Percentiles rank a stretch among this genome's conserved stretches.
Evolutionary conservation across 92 coral and sea anemone species (phyloP).

Genomic region (Scolanthus callimorphus): DNA sequence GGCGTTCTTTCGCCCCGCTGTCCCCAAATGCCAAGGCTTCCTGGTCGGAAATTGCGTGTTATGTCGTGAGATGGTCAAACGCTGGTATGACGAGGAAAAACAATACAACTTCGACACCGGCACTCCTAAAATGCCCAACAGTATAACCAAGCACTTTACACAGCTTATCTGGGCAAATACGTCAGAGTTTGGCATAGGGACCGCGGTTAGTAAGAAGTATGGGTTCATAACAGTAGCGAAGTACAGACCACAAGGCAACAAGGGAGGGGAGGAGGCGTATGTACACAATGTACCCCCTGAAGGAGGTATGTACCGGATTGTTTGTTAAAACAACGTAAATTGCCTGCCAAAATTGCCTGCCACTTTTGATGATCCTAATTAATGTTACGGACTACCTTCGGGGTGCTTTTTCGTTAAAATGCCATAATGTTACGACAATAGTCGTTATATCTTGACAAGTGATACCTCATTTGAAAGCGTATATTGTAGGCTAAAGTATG

Average conservation of each 20-base stretch:
- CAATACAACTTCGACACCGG: conserved; percentile 84
- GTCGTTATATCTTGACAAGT: too few species aligned
- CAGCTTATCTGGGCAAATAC: conserved; percentile 89
- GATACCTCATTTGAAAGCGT: too few species aligned
- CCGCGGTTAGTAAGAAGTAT: conserved; percentile 86
- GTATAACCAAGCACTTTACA: conserved; percentile 70
- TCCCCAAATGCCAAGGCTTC: conserved; percentile 77
- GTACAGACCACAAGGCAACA: conserved; percentile 83
- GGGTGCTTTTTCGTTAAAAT: too few species aligned
- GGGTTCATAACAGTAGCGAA: conserved; percentile 94
- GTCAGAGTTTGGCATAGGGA: conserved; percentile 93
- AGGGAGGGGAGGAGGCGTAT: conserved; percentile 39
- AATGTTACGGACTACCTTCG: too few species aligned
- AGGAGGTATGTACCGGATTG: conserved; percentile 64
- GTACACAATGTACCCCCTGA: conserved; percentile 81
- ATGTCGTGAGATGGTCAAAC: conserved; percentile 90
- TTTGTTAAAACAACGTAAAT: too few species aligned
- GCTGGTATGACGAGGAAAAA: conserved; percentile 89
- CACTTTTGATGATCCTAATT: too few species aligned
- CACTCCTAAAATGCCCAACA: conserved; percentile 34
- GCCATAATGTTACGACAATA: too few species aligned
- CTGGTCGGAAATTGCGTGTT: conserved; percentile 73
- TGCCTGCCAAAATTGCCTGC: too few species aligned
- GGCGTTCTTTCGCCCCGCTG: conserved; percentile 82
- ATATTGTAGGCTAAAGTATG: too few species aligned